Percentiles rank a stretch among this genome's conserved stretches.
Conservation (phyloP, 2,888 invertebrate genomes). For the Orthosia cruda region DNA sequence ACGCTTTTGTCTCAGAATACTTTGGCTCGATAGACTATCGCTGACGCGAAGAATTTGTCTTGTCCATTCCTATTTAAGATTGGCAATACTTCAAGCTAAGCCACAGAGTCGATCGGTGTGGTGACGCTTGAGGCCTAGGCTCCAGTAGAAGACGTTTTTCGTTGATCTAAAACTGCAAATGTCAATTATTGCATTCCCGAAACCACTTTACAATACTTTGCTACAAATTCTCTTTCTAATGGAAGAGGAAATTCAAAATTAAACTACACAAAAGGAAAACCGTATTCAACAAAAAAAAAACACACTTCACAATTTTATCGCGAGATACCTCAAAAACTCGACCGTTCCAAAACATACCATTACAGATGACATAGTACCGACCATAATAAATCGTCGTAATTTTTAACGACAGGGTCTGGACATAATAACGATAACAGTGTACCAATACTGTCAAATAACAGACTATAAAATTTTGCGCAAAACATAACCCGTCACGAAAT, state of each 20-base stretch:
- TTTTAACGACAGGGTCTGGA: conserved; percentile 65
- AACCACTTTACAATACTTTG: no score
- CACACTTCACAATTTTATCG: conserved; percentile 32
- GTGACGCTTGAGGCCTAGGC: no score
- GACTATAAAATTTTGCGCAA: conserved; percentile 67
- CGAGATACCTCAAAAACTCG: conserved; percentile 29
- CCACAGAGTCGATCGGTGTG: no score
- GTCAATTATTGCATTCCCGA: no score
- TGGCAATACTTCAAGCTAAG: no score
- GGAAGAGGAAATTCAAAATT: not conserved
- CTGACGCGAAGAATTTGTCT: no score
- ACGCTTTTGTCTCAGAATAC: no score
- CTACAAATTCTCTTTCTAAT: no score
- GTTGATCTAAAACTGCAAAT: no score
- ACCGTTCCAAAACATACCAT: conserved; percentile 37
- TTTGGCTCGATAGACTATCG: no score
- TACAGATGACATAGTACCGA: conserved; percentile 47
- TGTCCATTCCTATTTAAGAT: no score
- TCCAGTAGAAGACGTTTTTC: no score
- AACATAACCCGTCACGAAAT: conserved; percentile 60
- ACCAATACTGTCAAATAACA: conserved; percentile 69
- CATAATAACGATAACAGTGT: conserved; percentile 67
- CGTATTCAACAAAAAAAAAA: conserved; percentile 10
- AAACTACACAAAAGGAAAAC: not conserved
- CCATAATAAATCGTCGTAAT: conserved; percentile 68